Base-by-base conservation (phyloP, 2,888 invertebrate genomes). In the Hyles lineata region DNA sequence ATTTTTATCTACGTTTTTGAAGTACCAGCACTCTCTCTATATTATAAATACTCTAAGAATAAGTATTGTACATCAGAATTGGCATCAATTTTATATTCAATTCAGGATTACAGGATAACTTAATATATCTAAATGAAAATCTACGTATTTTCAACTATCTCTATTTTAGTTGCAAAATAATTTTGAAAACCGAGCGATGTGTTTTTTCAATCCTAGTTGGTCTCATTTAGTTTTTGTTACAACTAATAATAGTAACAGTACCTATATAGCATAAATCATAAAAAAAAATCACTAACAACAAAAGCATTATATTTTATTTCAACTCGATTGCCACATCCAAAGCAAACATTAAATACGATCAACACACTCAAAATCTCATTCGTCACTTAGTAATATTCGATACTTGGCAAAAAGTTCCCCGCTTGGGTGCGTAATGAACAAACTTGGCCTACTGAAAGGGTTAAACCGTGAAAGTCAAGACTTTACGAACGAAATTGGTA, bases 401-500 rank as follows among this genome's bases (percentile, higher is more conserved):
- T 83, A 86, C 83, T 81, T 78, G 76, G 85, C 84, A 83, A 86
- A 87, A 90, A 89, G 82, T 89, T 89, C 74, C 74, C 79, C 76
- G 78, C 82, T 80, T 78, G 78, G 79, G 82, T 81, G 76, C 85
- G 86, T 91, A 90, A 91, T 90, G 90, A 91, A 87, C 84, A 84
- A 91, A 90, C 89, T 90, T 90, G 82, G 77, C 82, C 83, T 85
- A 85, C 83, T 86, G 87, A 89, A 90, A 89, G 89, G 89, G 88
- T 88, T 88, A 86, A 88, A 87, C 85, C 85, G 86, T 78, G 81
- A 87, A 88, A 89, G 85, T 89, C 85, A 79, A 81, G 87, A 87
- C 86, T 89, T 86, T 87, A 86, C 87, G 87, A 88, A 87, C 85
- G 86, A 90, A 90, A 90, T 90, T 89, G 85, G 89, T 90, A 88